A percentile compares a stretch with the other conserved stretches of the same genome.
Conservation (phyloP, 2,797 vertebrate species). For the Tauraco hartlaubi region DNA sequence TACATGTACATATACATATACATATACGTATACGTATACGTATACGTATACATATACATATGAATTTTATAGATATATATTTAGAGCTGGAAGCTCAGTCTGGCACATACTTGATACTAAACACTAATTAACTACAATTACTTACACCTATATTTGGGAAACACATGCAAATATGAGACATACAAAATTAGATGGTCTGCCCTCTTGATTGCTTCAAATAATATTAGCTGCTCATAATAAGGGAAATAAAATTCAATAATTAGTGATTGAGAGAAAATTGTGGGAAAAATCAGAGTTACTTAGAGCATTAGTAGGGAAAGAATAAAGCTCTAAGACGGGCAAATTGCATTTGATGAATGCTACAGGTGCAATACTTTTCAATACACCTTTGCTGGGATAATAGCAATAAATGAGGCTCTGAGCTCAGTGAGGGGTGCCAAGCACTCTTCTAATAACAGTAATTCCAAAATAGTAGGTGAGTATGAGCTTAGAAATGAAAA, state of each 20-base stretch:
- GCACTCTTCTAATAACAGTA: constrained; percentile 32
- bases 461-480: constrained; percentile 6
- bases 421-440: neutral
- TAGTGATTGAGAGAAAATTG: constrained; percentile 24
- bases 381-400: constrained; percentile 32
- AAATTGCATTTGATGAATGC: constrained; percentile 52
- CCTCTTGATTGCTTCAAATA: neutral
- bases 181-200: neutral
- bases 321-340: constrained; percentile 24
- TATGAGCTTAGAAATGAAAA: constrained; percentile 12
- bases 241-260: constrained; percentile 37
- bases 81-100: neutral
- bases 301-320: neutral
- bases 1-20: too few relatives aligned
- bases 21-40: too few relatives aligned
- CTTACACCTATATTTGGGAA: neutral
- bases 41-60: too few relatives aligned
- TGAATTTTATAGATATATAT: neutral
- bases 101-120: neutral
- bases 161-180: neutral
- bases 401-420: constrained; percentile 20
- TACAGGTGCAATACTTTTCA: constrained; percentile 30
- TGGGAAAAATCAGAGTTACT: constrained; percentile 16
- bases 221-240: neutral
- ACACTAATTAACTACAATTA: neutral